Evolutionary conservation across 2,888 invertebrate genomes (phyloP).

Genomic region (Hypomecis atomaria): DNA sequence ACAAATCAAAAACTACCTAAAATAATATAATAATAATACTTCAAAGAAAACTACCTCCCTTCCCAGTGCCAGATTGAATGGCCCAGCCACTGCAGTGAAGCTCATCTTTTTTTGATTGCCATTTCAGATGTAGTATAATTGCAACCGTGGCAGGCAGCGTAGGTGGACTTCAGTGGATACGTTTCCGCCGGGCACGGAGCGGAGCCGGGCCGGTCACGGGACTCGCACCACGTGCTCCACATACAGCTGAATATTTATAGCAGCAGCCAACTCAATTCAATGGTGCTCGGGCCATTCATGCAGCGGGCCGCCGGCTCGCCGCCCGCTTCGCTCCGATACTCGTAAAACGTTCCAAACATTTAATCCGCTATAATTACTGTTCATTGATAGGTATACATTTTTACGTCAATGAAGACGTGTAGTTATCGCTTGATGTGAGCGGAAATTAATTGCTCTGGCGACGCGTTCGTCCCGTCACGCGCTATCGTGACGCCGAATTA

Average conservation of each 20-base stretch:
- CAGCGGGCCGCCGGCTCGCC: constrained; percentile 8
- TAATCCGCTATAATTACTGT: constrained; percentile 36
- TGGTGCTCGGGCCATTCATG: constrained; percentile 34
- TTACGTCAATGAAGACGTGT: constrained; percentile 34
- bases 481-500: not conserved
- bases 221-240: constrained; percentile 19
- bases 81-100: too few species aligned
- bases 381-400: constrained; percentile 35
- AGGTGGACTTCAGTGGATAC: not conserved
- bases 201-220: constrained; percentile 22
- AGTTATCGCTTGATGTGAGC: constrained; percentile 22
- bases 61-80: too few species aligned
- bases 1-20: too few species aligned
- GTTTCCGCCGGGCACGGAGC: constrained; percentile 8
- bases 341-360: constrained; percentile 28
- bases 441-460: constrained; percentile 17
- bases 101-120: too few species aligned
- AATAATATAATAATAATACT: too few species aligned
- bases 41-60: too few species aligned
- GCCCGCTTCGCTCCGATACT: constrained; percentile 9
- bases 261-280: constrained; percentile 29
- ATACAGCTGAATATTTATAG: constrained; percentile 30
- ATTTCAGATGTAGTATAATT: too few species aligned
- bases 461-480: not conserved
- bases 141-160: too few species aligned